Evolutionary conservation across 64 coral and sea anemone genomes (phyloP).

Genomic region (Pocillopora damicornis): DNA sequence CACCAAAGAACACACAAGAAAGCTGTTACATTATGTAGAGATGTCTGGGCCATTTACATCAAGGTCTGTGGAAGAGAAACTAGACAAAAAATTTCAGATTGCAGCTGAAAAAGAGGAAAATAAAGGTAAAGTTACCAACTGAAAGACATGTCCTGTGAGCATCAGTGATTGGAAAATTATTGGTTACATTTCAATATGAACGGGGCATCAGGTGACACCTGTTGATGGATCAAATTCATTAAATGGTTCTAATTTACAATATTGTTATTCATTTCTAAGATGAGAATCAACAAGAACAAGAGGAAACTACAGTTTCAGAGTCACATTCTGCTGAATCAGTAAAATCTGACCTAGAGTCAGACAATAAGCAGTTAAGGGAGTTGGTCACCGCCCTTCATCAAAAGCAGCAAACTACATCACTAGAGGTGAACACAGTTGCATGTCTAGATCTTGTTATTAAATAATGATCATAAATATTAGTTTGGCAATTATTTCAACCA

Average conservation of each 20-base stretch:
- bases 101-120: neutral
- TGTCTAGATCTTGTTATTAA: neutral
- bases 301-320: neutral
- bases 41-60: constrained; percentile 27
- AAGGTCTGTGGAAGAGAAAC: neutral
- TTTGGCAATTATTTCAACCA: no score
- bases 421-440: constrained; percentile 58
- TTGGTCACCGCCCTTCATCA: constrained; percentile 78
- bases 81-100: neutral
- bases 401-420: constrained; percentile 81
- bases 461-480: no score
- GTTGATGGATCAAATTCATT: no score
- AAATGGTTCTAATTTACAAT: neutral
- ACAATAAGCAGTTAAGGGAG: constrained; percentile 78
- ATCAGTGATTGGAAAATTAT: no score
- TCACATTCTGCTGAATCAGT: neutral
- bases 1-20: constrained; percentile 66
- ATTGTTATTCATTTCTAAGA: neutral
- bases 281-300: neutral
- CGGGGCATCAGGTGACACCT: no score
- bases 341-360: constrained; percentile 47
- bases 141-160: neutral
- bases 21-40: constrained; percentile 71
- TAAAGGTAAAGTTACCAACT: neutral
- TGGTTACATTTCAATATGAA: no score